Conservation (phyloP, 2,888 invertebrate genomes). For the Lochmaea crataegi region DNA sequence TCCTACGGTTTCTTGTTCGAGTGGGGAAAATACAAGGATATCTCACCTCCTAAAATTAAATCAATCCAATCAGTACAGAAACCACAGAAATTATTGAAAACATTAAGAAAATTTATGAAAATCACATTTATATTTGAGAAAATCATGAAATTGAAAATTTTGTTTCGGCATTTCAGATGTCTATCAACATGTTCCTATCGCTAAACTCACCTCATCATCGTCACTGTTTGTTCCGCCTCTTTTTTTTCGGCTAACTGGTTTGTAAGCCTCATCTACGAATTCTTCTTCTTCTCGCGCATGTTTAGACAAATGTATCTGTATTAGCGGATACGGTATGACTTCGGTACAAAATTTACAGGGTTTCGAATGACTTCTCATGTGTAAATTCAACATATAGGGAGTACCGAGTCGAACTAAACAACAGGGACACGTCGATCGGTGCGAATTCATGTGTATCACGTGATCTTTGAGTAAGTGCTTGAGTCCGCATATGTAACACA, state of each 20-base stretch:
- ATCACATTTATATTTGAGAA: too few relatives aligned
- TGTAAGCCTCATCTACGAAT: slow-evolving; percentile 18
- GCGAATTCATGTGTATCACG: slow-evolving; percentile 47
- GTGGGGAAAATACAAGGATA: neutral
- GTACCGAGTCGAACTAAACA: slow-evolving; percentile 44
- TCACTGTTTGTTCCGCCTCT: neutral
- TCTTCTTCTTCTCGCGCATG: slow-evolving; percentile 7
- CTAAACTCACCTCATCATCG: neutral
- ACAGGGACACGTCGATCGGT: slow-evolving; percentile 38
- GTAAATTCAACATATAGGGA: slow-evolving; percentile 48
- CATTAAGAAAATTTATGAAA: too few relatives aligned
- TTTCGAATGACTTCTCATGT: slow-evolving; percentile 39
- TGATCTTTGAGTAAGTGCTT: slow-evolving; percentile 35
- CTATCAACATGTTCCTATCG: too few relatives aligned
- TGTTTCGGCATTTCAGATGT: too few relatives aligned
- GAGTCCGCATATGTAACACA: slow-evolving; percentile 40
- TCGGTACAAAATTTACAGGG: slow-evolving; percentile 38
- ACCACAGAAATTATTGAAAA: too few relatives aligned
- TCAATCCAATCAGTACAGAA: too few relatives aligned
- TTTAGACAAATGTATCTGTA: slow-evolving; percentile 20
- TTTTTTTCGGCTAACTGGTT: neutral
- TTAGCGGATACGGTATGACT: slow-evolving; percentile 31
- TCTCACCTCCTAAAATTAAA: neutral
- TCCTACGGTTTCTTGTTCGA: neutral
- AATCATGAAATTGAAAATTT: too few relatives aligned